Percentiles rank a stretch among this genome's conserved stretches.
Evolutionary conservation across 2,888 invertebrate genomes (phyloP).

Genomic region (Macrosoma leucophasiata): DNA sequence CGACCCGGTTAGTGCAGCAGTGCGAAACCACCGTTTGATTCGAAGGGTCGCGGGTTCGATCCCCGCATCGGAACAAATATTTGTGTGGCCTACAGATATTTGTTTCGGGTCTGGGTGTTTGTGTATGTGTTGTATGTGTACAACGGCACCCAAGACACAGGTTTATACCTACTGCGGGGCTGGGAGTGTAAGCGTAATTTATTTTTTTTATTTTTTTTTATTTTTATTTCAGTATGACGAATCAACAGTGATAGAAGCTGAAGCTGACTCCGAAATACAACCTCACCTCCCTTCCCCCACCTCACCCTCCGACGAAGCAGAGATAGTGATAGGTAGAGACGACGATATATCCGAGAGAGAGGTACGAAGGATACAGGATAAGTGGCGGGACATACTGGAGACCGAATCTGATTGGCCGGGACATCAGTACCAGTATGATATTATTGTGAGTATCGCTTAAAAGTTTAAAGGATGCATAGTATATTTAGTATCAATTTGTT

Average conservation of each 20-base stretch:
- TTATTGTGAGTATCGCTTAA: conserved; percentile 84
- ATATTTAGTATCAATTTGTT: too few species aligned
- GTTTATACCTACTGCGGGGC: too few species aligned
- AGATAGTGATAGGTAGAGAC: conserved; percentile 77
- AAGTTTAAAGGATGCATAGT: too few species aligned
- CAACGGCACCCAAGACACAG: too few species aligned
- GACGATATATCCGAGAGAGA: conserved; percentile 61
- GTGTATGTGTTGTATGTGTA: too few species aligned
- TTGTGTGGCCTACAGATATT: too few species aligned
- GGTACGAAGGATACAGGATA: conserved; percentile 82
- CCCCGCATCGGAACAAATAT: too few species aligned
- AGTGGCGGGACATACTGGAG: conserved; percentile 83
- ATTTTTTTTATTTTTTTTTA: neutral
- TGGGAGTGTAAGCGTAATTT: neutral
- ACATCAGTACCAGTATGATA: conserved; percentile 78
- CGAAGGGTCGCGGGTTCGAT: too few species aligned
- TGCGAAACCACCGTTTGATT: too few species aligned
- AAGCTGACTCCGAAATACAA: conserved; percentile 77
- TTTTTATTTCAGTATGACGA: conserved; percentile 76
- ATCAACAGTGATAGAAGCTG: conserved; percentile 80
- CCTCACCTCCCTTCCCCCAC: conserved; percentile 72
- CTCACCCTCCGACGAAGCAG: conserved; percentile 72
- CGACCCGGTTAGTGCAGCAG: too few species aligned
- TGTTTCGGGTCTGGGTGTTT: too few species aligned
- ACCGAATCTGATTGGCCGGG: conserved; percentile 69